A percentile compares a stretch with the other conserved stretches of the same genome.
phyloP scores from a whole-genome alignment of 2,888 invertebrate genomes.

The Maniola hyperantus region DNA sequence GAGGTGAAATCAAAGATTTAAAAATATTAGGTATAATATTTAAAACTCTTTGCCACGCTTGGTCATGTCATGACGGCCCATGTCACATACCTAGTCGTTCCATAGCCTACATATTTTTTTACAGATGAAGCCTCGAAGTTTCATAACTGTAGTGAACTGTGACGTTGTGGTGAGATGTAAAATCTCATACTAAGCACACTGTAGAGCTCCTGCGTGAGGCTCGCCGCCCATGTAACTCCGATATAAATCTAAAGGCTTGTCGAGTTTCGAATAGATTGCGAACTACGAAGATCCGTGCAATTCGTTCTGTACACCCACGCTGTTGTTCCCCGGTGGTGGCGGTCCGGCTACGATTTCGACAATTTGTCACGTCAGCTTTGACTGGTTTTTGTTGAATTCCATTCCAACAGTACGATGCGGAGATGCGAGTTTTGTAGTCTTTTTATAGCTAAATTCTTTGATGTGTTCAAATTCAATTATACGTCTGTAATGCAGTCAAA shows the following conservation, averaged over 20 bases:
- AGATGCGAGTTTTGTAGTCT: conserved; percentile 24
- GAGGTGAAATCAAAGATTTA: too few species aligned
- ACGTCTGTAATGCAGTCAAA: not conserved
- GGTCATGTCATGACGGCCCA: too few species aligned
- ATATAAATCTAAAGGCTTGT: conserved; percentile 75
- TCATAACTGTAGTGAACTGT: too few species aligned
- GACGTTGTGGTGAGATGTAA: too few species aligned
- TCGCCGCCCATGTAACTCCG: conserved; percentile 66
- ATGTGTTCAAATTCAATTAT: conserved; percentile 27
- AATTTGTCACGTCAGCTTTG: conserved; percentile 66
- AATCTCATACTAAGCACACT: conserved; percentile 17
- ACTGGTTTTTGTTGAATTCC: conserved; percentile 49
- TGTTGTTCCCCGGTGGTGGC: conserved; percentile 17
- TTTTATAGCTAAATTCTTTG: conserved; percentile 22
- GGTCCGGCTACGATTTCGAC: conserved; percentile 48
- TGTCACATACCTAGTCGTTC: too few species aligned
- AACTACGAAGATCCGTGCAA: conserved; percentile 67
- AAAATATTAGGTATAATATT: too few species aligned
- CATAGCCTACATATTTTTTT: too few species aligned
- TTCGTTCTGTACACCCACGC: conserved; percentile 50
- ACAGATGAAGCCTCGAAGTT: too few species aligned
- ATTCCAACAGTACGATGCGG: conserved; percentile 43
- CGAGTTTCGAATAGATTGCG: conserved; percentile 73
- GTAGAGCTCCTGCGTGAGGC: conserved; percentile 61
- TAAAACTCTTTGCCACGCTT: too few species aligned